phyloP scores from a whole-genome alignment of 1,140 invertebrate species.

The Augochlora pura region DNA sequence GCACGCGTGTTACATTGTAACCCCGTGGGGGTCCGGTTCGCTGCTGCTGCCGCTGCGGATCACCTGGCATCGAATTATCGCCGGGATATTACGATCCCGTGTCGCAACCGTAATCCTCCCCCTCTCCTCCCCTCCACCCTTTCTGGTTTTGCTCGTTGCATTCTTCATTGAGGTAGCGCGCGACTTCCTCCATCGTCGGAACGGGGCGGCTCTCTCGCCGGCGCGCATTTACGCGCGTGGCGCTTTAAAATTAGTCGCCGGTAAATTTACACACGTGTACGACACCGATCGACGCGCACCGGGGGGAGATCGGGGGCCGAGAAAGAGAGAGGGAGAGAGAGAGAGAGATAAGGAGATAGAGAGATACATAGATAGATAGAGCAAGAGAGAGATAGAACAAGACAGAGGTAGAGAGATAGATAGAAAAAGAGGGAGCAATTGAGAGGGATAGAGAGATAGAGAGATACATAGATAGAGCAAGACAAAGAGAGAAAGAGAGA shows the following conservation, averaged over 20 bases:
- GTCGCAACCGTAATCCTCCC: constrained; percentile 36
- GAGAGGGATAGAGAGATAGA: too few relatives aligned
- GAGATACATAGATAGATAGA: too few relatives aligned
- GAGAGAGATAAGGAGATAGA: too few relatives aligned
- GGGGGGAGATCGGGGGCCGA: neutral
- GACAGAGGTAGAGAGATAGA: too few relatives aligned
- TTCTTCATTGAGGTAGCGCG: constrained; percentile 41
- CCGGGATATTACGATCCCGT: constrained; percentile 7
- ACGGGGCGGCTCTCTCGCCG: neutral
- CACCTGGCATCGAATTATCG: constrained; percentile 45
- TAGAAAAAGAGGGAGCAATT: too few relatives aligned
- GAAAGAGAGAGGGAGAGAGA: neutral
- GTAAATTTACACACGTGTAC: constrained; percentile 39
- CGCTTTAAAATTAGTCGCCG: constrained; percentile 55
- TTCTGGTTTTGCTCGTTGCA: constrained; percentile 43
- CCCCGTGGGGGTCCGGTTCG: neutral
- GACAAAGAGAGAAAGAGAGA: too few relatives aligned
- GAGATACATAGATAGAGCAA: too few relatives aligned
- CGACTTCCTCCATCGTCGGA: constrained; percentile 39
- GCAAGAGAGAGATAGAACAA: too few relatives aligned
- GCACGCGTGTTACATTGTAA: constrained; percentile 47
- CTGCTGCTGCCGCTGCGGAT: too few relatives aligned
- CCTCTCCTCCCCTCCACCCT: too few relatives aligned
- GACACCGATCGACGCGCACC: neutral
- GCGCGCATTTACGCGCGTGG: constrained; percentile 37